Evolutionary conservation across 2,113 vertebrate species (phyloP).

Genomic region (Prolemur simus): DNA sequence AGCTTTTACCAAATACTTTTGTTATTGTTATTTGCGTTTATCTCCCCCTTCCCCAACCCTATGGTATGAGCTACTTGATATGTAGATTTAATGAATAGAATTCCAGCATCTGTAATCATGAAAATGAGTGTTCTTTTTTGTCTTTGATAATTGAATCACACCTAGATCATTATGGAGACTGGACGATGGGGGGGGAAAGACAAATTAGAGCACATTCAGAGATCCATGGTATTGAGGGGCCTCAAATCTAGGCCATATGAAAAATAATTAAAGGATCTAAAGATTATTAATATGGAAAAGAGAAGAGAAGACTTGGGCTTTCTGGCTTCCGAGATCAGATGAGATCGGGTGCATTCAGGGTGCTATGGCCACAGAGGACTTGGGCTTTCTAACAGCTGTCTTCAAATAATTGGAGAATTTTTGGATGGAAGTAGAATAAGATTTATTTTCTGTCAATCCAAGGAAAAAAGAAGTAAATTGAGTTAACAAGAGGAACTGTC

Average conservation of each 20-base stretch:
- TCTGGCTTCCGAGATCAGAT: not conserved
- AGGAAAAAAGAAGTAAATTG: constrained; percentile 1
- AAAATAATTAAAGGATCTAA: not conserved
- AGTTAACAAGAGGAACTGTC: not conserved
- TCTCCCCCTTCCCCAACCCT: not conserved
- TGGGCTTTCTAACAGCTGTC: not conserved
- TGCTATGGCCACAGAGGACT: not conserved
- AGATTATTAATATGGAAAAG: not conserved
- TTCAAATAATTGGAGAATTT: constrained; percentile 10
- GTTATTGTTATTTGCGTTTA: not conserved
- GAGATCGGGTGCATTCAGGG: no score
- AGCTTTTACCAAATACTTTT: not conserved
- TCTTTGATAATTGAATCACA: not conserved
- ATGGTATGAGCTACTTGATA: not conserved
- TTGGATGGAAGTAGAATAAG: not conserved
- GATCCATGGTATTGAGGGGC: not conserved
- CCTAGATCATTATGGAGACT: not conserved
- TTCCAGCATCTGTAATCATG: not conserved
- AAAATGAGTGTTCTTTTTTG: not conserved
- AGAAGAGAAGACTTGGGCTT: not conserved
- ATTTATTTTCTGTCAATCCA: constrained; percentile 23
- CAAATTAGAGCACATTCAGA: not conserved
- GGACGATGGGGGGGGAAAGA: not conserved
- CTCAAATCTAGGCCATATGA: not conserved
- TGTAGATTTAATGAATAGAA: not conserved